Evolutionary conservation across 2,888 invertebrate species (phyloP).

Genomic region (Malacosoma neustria): DNA sequence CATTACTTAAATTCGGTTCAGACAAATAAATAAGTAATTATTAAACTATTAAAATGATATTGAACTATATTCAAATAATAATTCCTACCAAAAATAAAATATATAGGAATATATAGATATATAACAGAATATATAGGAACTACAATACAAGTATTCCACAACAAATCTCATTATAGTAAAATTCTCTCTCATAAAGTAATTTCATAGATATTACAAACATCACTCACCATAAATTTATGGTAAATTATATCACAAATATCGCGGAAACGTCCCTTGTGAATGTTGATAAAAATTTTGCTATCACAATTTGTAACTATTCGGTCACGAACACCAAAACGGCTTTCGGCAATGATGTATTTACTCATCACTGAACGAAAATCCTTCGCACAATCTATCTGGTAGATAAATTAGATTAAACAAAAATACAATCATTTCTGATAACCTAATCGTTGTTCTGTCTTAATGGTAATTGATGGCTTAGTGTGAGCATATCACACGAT

Average conservation of each 20-base stretch:
- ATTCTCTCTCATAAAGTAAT: too few species aligned
- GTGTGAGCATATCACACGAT: neutral
- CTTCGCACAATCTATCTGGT: constrained; percentile 16
- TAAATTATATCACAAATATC: constrained; percentile 2
- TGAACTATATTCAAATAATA: too few species aligned
- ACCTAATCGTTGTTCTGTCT: constrained; percentile 23
- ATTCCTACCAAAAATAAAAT: too few species aligned
- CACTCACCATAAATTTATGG: constrained; percentile 14
- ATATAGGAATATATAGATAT: too few species aligned
- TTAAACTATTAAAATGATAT: too few species aligned
- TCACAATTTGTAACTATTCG: constrained; percentile 11
- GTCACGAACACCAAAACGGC: constrained; percentile 15
- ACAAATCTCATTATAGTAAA: too few species aligned
- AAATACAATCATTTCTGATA: constrained; percentile 30
- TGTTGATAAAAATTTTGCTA: constrained; percentile 9
- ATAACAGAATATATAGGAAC: too few species aligned
- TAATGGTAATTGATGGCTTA: constrained; percentile 21
- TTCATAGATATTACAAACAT: neutral
- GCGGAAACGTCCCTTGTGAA: constrained; percentile 7
- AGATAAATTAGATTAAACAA: constrained; percentile 37
- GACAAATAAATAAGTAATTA: too few species aligned
- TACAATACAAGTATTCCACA: too few species aligned
- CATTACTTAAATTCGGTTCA: too few species aligned
- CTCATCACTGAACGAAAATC: constrained; percentile 25
- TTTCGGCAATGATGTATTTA: constrained; percentile 16